Percentiles rank a stretch among this genome's conserved stretches.
Evolutionary conservation across 1,140 invertebrate species (phyloP).

Genomic region (Neodiprion pinetum): DNA sequence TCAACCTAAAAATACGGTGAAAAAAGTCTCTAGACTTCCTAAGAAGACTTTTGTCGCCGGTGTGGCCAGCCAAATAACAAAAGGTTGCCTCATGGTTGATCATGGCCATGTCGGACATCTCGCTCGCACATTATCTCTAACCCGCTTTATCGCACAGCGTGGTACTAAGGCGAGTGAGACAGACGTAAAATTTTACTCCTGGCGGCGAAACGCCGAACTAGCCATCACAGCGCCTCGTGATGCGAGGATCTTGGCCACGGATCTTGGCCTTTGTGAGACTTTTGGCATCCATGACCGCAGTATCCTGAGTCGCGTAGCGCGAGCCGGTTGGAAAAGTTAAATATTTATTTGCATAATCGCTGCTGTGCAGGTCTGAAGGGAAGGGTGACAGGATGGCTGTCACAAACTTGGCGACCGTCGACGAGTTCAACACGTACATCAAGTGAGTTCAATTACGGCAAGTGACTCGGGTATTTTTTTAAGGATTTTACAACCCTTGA

Average conservation of each 20-base stretch:
- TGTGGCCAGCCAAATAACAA: no score
- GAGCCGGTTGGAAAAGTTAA: neutral
- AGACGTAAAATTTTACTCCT: no score
- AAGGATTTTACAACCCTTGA: no score
- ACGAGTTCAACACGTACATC: conserved; percentile 38
- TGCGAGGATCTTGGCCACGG: neutral
- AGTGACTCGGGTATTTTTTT: neutral
- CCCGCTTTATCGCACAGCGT: no score
- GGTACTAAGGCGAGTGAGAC: no score
- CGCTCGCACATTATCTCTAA: no score
- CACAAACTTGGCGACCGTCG: conserved; percentile 23
- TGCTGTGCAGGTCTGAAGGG: neutral
- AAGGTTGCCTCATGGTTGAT: no score
- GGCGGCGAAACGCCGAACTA: no score
- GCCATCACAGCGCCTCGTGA: neutral
- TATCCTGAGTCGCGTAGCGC: neutral
- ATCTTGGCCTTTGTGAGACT: neutral
- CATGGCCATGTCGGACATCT: no score
- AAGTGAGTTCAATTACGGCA: conserved; percentile 35
- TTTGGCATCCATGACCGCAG: neutral
- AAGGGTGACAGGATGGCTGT: conserved; percentile 36
- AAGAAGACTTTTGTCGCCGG: no score
- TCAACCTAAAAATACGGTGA: no score
- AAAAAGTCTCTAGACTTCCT: no score
- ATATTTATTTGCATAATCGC: neutral